A percentile compares a stretch with the other conserved stretches of the same genome.
These are phyloP conservation scores for Theristus sp. DNA, from an alignment of 2,888 invertebrate genomes.

Conservation along the genomic window DNA sequence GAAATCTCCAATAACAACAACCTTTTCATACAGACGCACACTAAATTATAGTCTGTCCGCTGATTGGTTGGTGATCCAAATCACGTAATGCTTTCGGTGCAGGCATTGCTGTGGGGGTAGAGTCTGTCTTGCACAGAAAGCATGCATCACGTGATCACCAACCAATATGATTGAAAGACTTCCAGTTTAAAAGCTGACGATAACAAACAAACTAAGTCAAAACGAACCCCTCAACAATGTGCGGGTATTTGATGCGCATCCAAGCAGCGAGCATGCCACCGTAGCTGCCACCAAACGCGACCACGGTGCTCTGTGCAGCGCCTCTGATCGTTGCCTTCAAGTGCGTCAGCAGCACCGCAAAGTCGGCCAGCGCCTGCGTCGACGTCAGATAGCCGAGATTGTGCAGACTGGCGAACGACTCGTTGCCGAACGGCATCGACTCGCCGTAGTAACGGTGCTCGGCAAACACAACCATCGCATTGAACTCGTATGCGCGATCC, in stretches of 20 bases:
- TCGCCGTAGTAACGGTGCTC: constrained; percentile 89
- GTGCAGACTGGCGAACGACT: constrained; percentile 36
- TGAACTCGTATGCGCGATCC: constrained; percentile 61
- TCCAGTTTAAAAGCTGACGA: too few relatives aligned
- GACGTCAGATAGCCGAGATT: constrained; percentile 44
- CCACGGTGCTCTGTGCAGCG: constrained; percentile 45
- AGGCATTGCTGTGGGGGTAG: too few relatives aligned
- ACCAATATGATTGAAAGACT: too few relatives aligned
- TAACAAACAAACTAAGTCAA: background rate
- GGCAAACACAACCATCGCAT: constrained; percentile 66
- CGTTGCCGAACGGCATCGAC: constrained; percentile 67
- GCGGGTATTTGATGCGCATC: constrained; percentile 86
- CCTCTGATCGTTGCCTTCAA: background rate
- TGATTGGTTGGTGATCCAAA: too few relatives aligned
- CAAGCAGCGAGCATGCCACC: constrained; percentile 94
- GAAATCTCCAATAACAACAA: too few relatives aligned
- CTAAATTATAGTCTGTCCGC: too few relatives aligned
- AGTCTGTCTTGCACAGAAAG: too few relatives aligned
- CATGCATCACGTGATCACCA: too few relatives aligned
- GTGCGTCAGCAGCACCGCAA: background rate
- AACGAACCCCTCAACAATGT: constrained; percentile 51
- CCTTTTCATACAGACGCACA: too few relatives aligned
- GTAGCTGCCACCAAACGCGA: constrained; percentile 71
- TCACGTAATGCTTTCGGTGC: too few relatives aligned
- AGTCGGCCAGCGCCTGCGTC: background rate